Base-by-base conservation (phyloP, 92 coral and sea anemone species). In the Galaxea fascicularis region DNA sequence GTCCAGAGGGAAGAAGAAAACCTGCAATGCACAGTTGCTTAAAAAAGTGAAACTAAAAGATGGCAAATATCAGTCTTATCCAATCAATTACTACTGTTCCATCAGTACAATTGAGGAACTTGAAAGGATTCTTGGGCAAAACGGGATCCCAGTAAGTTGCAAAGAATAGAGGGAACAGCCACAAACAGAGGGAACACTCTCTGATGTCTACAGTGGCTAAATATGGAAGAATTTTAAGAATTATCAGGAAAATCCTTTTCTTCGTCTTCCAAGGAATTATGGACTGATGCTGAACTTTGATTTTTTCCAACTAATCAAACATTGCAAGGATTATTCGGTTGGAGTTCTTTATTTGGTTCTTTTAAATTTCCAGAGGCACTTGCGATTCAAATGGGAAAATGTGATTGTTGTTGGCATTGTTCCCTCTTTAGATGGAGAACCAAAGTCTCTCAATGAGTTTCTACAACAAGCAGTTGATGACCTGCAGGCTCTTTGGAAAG, bases 281-380 rank as follows among this genome's bases (percentile, higher is more conserved):
- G 90, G 90, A 21, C 47, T 90, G 11, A 90, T 90, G 93, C 75
- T 89, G 30, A 92, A 89, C 73, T 92, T 92, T 77, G 95, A 89
- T 67, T 89, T 74, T 57, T 89, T 92, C 68, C 93, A 92, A 54
- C 93, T 89, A n/a, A 81, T 92, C 80, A 92, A 89, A 49, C 54
- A n/a, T n/a, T n/a, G n/a, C n/a, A n/a, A n/a, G n/a, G n/a, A n/a
- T n/a, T n/a, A n/a, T n/a, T n/a, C n/a, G 54, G 87, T 92, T 28
- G 92, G 95, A 6, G 94, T 91, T 28, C 84, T 89, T 22, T 89
- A 81, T 68, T 28, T 89, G 49, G 90, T 71, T n/a, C 26, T 80
- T 0, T 31, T 89, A 52, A 89, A 85, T 73, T 64, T 89, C 8
- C 93, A 86, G 26, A 58, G 89, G 12, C 25, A 64, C 7, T 83